phyloP scores from a whole-genome alignment of 2,113 vertebrate species.

The Grantiella picta region DNA sequence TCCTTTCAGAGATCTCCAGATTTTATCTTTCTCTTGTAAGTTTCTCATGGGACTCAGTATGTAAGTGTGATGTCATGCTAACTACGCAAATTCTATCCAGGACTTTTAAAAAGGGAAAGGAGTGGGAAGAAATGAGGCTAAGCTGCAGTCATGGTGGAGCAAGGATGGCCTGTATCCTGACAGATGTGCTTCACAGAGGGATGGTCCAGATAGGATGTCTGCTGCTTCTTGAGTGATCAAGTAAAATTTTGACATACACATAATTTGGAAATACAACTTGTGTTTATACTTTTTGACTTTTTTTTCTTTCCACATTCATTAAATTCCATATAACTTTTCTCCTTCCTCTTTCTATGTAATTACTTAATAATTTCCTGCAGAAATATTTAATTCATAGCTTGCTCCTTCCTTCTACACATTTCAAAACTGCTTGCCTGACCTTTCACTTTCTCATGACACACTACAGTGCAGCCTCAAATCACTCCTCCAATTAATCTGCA shows the following conservation, averaged over 20 bases:
- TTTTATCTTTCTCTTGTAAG: not conserved
- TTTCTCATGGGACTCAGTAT: not conserved
- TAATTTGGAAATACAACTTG: not conserved
- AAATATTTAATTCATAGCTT: not conserved
- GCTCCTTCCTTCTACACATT: not conserved
- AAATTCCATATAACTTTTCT: not conserved
- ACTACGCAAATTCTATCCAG: not conserved
- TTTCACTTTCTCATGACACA: not conserved
- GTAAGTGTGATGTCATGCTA: accelerated
- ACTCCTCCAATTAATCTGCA: not conserved
- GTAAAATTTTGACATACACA: not conserved
- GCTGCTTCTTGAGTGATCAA: not conserved
- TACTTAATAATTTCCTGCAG: not conserved
- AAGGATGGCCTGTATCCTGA: not conserved
- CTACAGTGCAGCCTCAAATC: not conserved
- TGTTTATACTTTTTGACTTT: not conserved
- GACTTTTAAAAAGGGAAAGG: not conserved
- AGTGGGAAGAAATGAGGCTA: not conserved
- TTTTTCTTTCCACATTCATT: not conserved
- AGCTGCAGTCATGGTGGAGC: not conserved
- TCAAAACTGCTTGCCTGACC: not conserved
- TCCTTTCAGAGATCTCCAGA: not conserved
- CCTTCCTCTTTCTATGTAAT: not conserved
- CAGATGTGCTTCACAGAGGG: accelerated
- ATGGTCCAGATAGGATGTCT: not conserved